These are phyloP conservation scores for Lanistes nyassanus DNA, from an alignment of 1,140 invertebrate species.

Conservation along the genomic window DNA sequence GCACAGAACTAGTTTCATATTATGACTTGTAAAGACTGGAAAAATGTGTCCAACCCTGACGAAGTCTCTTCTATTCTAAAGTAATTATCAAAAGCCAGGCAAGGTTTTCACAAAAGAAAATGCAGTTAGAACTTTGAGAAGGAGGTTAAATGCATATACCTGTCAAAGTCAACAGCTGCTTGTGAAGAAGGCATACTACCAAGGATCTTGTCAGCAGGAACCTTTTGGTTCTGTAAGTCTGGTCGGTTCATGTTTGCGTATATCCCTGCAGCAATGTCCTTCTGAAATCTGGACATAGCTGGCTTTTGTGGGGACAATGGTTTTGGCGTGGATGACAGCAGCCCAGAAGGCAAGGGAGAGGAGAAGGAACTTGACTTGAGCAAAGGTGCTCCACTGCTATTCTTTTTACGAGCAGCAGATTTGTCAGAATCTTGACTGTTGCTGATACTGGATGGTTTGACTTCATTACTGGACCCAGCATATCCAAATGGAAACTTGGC, in stretches of 20 bases:
- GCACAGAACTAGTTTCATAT: too few species aligned
- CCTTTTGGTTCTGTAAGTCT: slow-evolving; percentile 36
- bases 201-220: slow-evolving; percentile 17
- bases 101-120: too few species aligned
- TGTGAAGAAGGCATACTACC: slow-evolving; percentile 8
- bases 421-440: too few species aligned
- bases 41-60: too few species aligned
- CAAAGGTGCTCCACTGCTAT: too few species aligned
- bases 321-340: slow-evolving; percentile 37
- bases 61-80: too few species aligned
- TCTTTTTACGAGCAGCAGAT: too few species aligned
- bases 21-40: too few species aligned
- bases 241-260: slow-evolving; percentile 42
- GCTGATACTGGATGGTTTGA: too few species aligned
- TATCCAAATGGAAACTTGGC: slow-evolving; percentile 10
- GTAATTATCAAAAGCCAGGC: too few species aligned
- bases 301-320: slow-evolving; percentile 33
- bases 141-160: not conserved
- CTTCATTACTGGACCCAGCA: not conserved
- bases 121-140: too few species aligned
- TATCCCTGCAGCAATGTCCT: slow-evolving; percentile 36
- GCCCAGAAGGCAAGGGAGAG: slow-evolving; percentile 5
- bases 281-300: slow-evolving; percentile 28
- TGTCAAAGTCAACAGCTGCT: slow-evolving; percentile 5
- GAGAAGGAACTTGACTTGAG: too few species aligned